phyloP scores from a whole-genome alignment of 2,888 invertebrate genomes.

The Perithous albicinctus region DNA sequence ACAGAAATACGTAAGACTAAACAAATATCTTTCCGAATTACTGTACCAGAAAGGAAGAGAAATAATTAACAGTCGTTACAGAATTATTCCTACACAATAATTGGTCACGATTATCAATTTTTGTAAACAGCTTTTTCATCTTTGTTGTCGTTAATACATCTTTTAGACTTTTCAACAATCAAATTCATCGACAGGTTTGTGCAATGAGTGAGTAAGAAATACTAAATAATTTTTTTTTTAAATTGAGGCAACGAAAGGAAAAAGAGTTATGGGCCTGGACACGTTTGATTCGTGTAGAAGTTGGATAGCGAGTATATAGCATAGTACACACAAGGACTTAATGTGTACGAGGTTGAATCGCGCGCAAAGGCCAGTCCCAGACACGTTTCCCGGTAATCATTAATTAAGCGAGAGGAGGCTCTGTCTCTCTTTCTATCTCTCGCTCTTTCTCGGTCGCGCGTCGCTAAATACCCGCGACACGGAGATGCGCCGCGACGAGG shows the following conservation, averaged over 20 bases:
- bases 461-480: slow-evolving; percentile 78
- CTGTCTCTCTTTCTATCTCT: slow-evolving; percentile 63
- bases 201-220: neutral
- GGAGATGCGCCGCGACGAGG: slow-evolving; percentile 69
- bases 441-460: slow-evolving; percentile 68
- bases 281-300: slow-evolving; percentile 20
- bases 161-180: neutral
- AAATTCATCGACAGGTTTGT: neutral
- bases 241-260: neutral
- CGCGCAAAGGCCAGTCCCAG: slow-evolving; percentile 78
- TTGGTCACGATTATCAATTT: no score
- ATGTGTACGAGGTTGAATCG: slow-evolving; percentile 67
- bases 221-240: no score
- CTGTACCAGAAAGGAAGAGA: no score
- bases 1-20: no score
- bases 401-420: slow-evolving; percentile 81
- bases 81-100: no score
- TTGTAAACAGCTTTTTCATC: no score
- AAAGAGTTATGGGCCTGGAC: slow-evolving; percentile 26
- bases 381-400: slow-evolving; percentile 84
- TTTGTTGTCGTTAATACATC: neutral
- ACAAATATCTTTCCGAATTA: no score
- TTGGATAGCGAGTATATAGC: slow-evolving; percentile 24
- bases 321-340: slow-evolving; percentile 3
- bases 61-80: no score